These are phyloP conservation scores for Eriosoma lanigerum DNA, from an alignment of 1,140 invertebrate species.

Conservation along the genomic window DNA sequence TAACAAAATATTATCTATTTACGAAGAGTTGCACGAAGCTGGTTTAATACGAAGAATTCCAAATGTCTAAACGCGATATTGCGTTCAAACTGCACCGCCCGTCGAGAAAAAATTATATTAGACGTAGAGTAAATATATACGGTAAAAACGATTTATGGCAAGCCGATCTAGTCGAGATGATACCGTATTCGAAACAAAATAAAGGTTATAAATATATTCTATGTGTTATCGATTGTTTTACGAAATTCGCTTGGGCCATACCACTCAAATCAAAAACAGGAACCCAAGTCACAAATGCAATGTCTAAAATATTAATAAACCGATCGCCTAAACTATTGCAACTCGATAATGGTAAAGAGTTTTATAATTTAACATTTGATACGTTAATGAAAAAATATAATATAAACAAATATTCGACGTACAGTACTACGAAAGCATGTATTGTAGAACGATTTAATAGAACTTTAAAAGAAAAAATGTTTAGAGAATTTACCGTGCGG, in stretches of 20 bases:
- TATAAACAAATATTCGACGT: neutral
- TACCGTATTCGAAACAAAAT: constrained; percentile 57
- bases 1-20: no score
- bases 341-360: neutral
- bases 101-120: no score
- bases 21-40: no score
- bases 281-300: no score
- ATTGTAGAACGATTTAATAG: constrained; percentile 31
- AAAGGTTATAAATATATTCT: constrained; percentile 57
- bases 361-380: constrained; percentile 9
- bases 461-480: constrained; percentile 13
- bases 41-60: no score
- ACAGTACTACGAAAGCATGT: constrained; percentile 5
- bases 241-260: no score
- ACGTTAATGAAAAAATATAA: neutral
- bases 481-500: constrained; percentile 1
- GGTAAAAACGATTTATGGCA: no score
- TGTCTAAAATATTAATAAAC: constrained; percentile 48
- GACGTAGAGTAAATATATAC: no score
- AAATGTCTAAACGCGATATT: no score
- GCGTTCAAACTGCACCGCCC: no score
- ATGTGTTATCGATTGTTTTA: no score
- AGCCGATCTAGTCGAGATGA: constrained; percentile 57
- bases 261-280: no score
- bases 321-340: neutral